Base-by-base conservation (phyloP, 2,113 vertebrate species). In the Cervus canadensis region DNA sequence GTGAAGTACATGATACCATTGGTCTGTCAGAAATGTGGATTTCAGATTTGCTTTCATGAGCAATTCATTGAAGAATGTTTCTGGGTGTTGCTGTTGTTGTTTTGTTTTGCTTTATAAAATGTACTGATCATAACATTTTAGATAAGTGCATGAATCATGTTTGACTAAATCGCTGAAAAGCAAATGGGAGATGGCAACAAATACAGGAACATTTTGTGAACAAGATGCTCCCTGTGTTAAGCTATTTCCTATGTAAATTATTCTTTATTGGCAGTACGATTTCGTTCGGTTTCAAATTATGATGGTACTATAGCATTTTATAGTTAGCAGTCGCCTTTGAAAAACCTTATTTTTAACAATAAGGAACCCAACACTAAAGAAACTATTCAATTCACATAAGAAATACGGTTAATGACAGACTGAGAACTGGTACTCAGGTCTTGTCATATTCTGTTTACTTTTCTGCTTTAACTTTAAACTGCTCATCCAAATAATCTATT, bases 31-130 rank as follows among this genome's bases (percentile, higher is more conserved):
- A 92, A 84, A 85, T 56, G 8, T 14, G 12, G 54, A 67, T 43
- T 91, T 89, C 52, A 76, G 40, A 89, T 83, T 91, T 96, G 45
- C 33, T 93, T 94, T 81, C 40, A 87, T 13, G 54, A 81, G 2
- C 33, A 56, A 26, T 94, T 84, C 87, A 89, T 50, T 95, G 54
- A 95, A 81, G 43, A 96, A 17, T 78, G 52, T 88, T 88, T 56
- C 45, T 94, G 71, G 43, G 10, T 84, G 43, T 71, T 86, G 21
- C 11, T 85, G 23, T 43, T 48, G 60, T 79, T 91, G 21, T 94
- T 96, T 96, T 96, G 76, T 96, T 98, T 97, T 96, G 67, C 74
- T 94, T 89, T 76, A 64, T 94, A 89, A 97, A 96, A 95, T 91
- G 50, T 91, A 64, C 62, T 96, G 50, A 96, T 97, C 60, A 79